Evolutionary conservation across 2,797 vertebrate genomes (phyloP), one percentile per base, ranked within the genome.

Genomic region (Paratrypauchen microcephalus): DNA sequence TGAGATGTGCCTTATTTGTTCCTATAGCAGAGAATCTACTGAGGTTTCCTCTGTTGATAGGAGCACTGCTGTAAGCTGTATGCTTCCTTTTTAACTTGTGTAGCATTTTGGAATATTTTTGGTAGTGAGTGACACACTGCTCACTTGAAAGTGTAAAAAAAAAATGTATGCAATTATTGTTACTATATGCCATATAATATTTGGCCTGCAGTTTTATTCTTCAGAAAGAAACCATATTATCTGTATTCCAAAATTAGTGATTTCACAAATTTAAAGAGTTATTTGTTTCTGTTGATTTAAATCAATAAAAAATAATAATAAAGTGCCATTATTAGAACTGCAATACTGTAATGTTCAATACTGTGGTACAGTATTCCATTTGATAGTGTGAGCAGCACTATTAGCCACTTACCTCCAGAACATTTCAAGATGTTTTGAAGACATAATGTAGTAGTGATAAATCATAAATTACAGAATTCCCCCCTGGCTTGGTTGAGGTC

Each of bases 31-130:
- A n/a, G 66, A 30, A 73, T 80, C 71, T 70, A 66, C 84, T 83
- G 67, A 80, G 71, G 32, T 68, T 79, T 56, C 59, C 71, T 78
- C 70, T 45, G 70, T 32, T 61, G 68, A 16, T 62, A 70, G 64
- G 32, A 59, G 8, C 30, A 59, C 23, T 62, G 1, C 57, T 67
- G 30, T 70, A n/a, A n/a, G n/a, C 41, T 45, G 13, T 45, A 16
- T 45, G 4, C 41, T 45, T 16, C 41, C 41, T 45, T 45, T 45
- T 45, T 45, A 45, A 45, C 41, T 67, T 59, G 23, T 48, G 62
- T 28, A 5, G 23, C 26, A 0, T 52, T 52, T 52, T 52, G 50
- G 50, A 52, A 52, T 21, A 52, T 52, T 9, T 52, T 52, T 52
- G 50, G 2, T 50, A 50, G 6, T 50, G 48, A 50, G 18, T 19